Evolutionary conservation across 2,888 invertebrate genomes (phyloP), one percentile per base, ranked within the genome.

Genomic region (Eurytoma adleriae): DNA sequence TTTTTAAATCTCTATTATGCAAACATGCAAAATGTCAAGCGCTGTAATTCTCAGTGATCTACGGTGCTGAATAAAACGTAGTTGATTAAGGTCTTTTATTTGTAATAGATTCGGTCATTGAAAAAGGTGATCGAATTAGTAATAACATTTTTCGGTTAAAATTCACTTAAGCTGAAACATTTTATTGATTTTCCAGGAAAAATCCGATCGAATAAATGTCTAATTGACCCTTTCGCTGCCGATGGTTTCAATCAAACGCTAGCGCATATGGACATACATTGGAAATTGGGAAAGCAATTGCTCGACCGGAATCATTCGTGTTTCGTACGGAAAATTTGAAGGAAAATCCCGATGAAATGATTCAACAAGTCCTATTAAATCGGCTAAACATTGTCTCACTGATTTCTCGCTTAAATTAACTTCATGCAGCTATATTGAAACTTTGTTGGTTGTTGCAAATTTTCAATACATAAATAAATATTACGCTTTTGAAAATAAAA

Each of bases 201-300:
- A 70, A 70, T 30, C 27, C 56, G 61, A 78, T 78, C 67, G 54
- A 78, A 72, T 78, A 78, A 78, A 78, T 72, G 54, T 67, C 67
- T 68, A 72, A 78, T 78, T 78, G 78, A 78, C 59, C 72, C 48
- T 18, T 7, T 14, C 20, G 67, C 61, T 68, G 30, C 64, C 66
- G 57, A 20, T 18, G 14, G 61, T 27, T 74, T 67, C 74, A 74
- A 74, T 74, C 75, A 68, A 75, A 75, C 16, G 68, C n/a, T 10
- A 69, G 14, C 61, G 54, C 20, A 64, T 20, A 24, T 67, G 75
- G 50, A 20, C 27, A 62, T 40, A 59, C 68, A 69, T 2, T 76
- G 30, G 27, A 68, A n/a, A 69, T 76, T 76, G 61, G 50, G 27
- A 68, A 61, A 69, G 76, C 61, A 69, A 69, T 68, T 61, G 57